Conservation (phyloP, 92 coral and sea anemone genomes). For the Phymanthus crucifer region DNA sequence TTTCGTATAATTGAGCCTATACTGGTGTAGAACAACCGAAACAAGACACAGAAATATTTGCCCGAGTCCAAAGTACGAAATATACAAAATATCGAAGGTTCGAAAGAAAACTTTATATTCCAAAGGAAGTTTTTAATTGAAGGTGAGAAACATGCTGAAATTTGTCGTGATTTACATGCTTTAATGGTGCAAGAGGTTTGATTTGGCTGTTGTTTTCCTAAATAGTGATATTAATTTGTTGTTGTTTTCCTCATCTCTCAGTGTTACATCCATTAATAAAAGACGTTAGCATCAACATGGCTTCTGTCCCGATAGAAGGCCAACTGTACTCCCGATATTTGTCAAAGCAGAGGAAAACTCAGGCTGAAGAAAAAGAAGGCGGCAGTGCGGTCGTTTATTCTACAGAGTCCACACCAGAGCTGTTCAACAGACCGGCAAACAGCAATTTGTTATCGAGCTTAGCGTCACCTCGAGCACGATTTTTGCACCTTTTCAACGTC, state of each 20-base stretch:
- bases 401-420: neutral
- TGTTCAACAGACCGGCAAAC: neutral
- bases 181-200: no score
- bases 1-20: slow-evolving; percentile 26
- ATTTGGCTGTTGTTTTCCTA: neutral
- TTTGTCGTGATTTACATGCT: no score
- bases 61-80: neutral
- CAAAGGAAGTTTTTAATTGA: no score
- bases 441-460: neutral
- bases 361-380: slow-evolving; percentile 15
- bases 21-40: neutral
- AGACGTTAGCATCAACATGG: slow-evolving; percentile 23
- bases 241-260: neutral
- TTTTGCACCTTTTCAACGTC: slow-evolving; percentile 6
- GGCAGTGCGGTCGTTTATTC: slow-evolving; percentile 4
- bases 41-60: neutral
- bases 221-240: neutral
- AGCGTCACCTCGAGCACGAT: neutral
- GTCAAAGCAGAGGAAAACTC: slow-evolving; percentile 11
- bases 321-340: slow-evolving; percentile 27
- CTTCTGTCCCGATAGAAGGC: slow-evolving; percentile 32
- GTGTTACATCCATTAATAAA: neutral
- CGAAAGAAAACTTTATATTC: no score
- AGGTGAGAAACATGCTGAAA: no score
- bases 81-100: neutral